Conservation (phyloP, 2,113 vertebrate genomes). For the Podarcis muralis region DNA sequence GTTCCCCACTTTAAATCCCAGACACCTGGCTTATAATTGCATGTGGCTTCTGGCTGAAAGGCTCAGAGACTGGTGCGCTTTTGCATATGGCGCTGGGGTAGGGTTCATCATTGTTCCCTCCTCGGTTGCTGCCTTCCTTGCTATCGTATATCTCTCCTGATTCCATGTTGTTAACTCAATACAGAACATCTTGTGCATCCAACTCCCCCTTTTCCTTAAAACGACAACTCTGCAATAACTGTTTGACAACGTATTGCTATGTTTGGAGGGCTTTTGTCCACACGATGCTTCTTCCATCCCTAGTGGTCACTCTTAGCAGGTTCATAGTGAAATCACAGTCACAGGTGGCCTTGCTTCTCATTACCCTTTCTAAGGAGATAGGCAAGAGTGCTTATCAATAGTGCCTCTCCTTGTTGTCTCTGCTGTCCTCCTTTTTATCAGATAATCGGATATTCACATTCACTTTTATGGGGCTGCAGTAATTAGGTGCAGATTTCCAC, state of each 20-base stretch:
- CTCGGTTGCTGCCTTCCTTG: neutral
- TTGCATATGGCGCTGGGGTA: neutral
- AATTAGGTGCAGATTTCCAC: neutral
- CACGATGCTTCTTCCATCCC: neutral
- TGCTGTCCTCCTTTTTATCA: neutral
- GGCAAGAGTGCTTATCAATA: neutral
- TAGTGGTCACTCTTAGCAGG: neutral
- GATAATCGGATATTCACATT: neutral
- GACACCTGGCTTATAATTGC: neutral
- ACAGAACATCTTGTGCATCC: neutral
- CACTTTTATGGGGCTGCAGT: neutral
- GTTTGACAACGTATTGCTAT: neutral
- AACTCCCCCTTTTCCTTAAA: neutral
- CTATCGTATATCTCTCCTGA: neutral
- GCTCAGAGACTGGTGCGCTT: neutral
- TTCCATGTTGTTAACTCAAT: neutral
- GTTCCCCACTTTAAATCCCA: neutral
- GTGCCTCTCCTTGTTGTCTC: slow-evolving; percentile 12
- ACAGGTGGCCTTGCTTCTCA: neutral
- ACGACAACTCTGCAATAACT: neutral
- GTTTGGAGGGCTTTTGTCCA: too few species aligned
- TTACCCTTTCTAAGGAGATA: neutral
- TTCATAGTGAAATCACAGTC: neutral
- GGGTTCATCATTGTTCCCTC: neutral
- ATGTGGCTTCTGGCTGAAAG: neutral